Evolutionary conservation across 2,113 vertebrate species (phyloP), one percentile per base, ranked within the genome.

Genomic region (Tetrax tetrax): DNA sequence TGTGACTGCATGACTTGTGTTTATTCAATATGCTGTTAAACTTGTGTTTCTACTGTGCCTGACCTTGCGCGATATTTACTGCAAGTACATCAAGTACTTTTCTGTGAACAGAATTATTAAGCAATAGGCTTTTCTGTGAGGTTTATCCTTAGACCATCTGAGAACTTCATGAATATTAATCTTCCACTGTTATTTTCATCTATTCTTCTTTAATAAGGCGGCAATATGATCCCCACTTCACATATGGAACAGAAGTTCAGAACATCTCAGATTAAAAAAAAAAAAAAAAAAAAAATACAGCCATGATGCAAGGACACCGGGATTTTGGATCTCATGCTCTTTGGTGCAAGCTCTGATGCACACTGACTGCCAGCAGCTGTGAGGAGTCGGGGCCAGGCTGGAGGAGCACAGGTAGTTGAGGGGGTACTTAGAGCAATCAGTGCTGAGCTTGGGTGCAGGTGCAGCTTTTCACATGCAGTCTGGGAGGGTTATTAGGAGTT

Each of bases 361-460:
- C 19, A 7, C 17, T 48, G 41, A 29, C 2, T 23, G 24, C 13
- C 3, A 4, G 14, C 57, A 87, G 60, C 60, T 95, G 64, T 15
- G 41, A 56, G 45, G 7, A 29, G 16, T 6, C 11, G 5, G 14
- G 9, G 56, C 20, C 23, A 47, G 38, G 14, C 48, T 23, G 12
- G 20, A 8, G 31, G 10, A 61, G 14, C 33, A n/a, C 14, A 37
- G 47, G 7, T 45, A 12, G 25, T 15, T 41, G 15, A 12, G 17
- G 1, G 0, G 0, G 4, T 22, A 22, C 9, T 72, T 19, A 4
- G 0, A 0, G 10, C 43, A 25, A 22, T 10, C 24, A 8, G 4
- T 2, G 16, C 11, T 3, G 25, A 64, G 5, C 12, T 59, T 48
- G 2, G 6, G 22, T 25, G 28, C 2, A 17, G 1, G 5, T 31